These are phyloP conservation scores for Podarcis cretensis DNA, from an alignment of 2,113 vertebrate species.

Conservation along the genomic window DNA sequence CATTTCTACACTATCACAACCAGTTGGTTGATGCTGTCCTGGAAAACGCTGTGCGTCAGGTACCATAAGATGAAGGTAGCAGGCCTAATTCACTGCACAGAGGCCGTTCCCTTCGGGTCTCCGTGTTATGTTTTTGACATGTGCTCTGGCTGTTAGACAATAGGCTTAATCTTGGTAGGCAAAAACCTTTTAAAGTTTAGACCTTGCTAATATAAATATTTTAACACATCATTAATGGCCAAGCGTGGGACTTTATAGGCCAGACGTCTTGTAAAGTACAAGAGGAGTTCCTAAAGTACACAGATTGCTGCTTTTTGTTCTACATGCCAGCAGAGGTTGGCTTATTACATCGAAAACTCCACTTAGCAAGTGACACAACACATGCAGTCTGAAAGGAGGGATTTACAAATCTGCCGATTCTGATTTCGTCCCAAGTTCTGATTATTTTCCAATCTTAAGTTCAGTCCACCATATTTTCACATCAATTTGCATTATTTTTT, in stretches of 20 bases:
- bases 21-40: too few species aligned
- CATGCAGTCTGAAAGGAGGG: not conserved
- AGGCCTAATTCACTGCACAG: not conserved
- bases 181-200: not conserved
- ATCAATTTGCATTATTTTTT: too few species aligned
- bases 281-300: not conserved
- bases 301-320: not conserved
- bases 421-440: too few species aligned
- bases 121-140: not conserved
- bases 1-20: not conserved
- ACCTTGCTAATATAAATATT: not conserved
- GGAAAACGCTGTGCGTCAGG: not conserved
- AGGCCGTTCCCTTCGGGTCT: too few species aligned
- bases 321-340: not conserved
- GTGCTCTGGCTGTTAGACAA: not conserved
- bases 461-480: too few species aligned
- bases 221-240: rapidly evolving
- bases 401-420: too few species aligned
- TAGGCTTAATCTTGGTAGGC: not conserved
- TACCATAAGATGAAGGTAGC: not conserved
- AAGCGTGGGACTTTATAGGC: not conserved
- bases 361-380: not conserved
- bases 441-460: too few species aligned
- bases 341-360: not conserved
- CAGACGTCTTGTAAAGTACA: not conserved